Evolutionary conservation across 2,888 invertebrate genomes (phyloP).

Genomic region (Pyrgus malvae): DNA sequence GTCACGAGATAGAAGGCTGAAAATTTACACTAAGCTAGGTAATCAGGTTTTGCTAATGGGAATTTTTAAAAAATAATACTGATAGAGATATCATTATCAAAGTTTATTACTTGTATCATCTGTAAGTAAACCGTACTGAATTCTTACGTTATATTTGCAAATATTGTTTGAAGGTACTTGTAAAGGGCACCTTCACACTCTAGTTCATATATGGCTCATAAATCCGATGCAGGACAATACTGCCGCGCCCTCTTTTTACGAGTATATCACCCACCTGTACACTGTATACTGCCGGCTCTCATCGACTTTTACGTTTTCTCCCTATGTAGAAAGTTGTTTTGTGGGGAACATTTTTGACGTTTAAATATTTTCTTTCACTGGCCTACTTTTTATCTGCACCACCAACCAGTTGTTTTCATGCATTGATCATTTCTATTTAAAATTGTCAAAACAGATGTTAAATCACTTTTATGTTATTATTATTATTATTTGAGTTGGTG

Average conservation of each 20-base stretch:
- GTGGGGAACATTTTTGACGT: not conserved
- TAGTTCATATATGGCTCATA: constrained; percentile 56
- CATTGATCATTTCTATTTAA: too few species aligned
- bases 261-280: constrained; percentile 41
- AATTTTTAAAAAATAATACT: too few species aligned
- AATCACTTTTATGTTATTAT: too few species aligned
- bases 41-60: too few species aligned
- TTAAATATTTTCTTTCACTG: constrained; percentile 12
- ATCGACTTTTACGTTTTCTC: constrained; percentile 2
- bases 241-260: constrained; percentile 53
- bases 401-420: not conserved
- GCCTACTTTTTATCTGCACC: not conserved
- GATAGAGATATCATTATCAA: too few species aligned
- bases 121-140: too few species aligned
- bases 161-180: constrained; percentile 39
- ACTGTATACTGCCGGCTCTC: constrained; percentile 14
- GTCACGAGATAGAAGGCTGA: too few species aligned
- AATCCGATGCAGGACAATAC: constrained; percentile 62
- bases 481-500: too few species aligned
- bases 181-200: constrained; percentile 61
- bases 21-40: too few species aligned
- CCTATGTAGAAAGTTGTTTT: constrained; percentile 11
- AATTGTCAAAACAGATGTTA: too few species aligned
- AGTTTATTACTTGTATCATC: too few species aligned
- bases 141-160: too few species aligned